Percentiles rank a stretch among this genome's conserved stretches.
Evolutionary conservation across 2,888 invertebrate species (phyloP).

Genomic region (Andrena praecox): DNA sequence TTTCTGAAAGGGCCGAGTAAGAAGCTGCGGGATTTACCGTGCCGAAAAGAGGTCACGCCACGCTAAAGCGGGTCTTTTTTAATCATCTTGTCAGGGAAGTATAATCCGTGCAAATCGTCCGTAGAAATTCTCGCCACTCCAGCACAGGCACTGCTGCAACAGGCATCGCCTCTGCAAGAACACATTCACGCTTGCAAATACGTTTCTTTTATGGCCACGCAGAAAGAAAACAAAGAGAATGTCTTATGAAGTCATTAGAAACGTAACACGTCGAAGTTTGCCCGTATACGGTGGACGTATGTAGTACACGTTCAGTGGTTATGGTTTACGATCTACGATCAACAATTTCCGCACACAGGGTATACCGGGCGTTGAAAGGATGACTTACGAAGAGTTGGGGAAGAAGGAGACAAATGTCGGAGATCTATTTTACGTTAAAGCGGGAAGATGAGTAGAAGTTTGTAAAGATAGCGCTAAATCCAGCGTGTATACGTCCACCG

Average conservation of each 20-base stretch:
- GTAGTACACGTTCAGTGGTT: no score
- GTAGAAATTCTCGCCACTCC: conserved; percentile 40
- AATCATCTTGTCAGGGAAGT: conserved; percentile 54
- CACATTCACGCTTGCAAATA: neutral
- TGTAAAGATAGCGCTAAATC: conserved; percentile 30
- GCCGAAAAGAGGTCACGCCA: conserved; percentile 60
- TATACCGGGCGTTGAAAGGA: neutral
- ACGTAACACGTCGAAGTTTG: no score
- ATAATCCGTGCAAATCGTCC: conserved; percentile 54
- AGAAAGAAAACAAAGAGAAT: no score
- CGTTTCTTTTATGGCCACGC: neutral
- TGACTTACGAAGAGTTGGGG: neutral
- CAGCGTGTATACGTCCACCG: neutral
- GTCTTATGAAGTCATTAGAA: no score
- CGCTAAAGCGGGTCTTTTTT: conserved; percentile 49
- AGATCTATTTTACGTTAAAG: neutral
- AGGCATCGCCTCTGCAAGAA: conserved; percentile 26
- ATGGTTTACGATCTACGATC: no score
- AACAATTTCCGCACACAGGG: no score
- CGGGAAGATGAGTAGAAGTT: conserved; percentile 16
- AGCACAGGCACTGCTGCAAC: conserved; percentile 23
- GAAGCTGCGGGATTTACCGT: conserved; percentile 58
- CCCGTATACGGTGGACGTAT: no score
- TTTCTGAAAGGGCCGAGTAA: conserved; percentile 56
- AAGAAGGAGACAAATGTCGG: neutral